phyloP scores from a whole-genome alignment of 1,140 invertebrate genomes.

The Rhyzopertha dominica region DNA sequence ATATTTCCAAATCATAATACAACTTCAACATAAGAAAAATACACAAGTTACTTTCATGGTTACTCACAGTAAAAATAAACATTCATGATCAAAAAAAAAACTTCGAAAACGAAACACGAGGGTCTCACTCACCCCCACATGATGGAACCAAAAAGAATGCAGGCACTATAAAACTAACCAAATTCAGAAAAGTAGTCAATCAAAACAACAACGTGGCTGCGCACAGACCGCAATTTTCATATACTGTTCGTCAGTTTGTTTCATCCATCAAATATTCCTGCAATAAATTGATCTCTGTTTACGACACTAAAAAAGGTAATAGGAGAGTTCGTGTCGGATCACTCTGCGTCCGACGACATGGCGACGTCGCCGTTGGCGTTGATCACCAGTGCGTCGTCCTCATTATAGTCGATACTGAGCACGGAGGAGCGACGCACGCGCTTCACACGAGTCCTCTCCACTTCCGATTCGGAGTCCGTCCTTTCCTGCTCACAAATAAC shows the following conservation, averaged over 20 bases:
- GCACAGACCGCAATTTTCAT: slow-evolving; percentile 35
- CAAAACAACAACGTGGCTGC: too few species aligned
- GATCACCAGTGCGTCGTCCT: slow-evolving; percentile 54
- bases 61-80: too few species aligned
- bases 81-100: too few species aligned
- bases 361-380: slow-evolving; percentile 53
- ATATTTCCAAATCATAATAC: too few species aligned
- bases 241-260: slow-evolving; percentile 41
- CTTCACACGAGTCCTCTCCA: slow-evolving; percentile 49
- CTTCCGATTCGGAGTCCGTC: slow-evolving; percentile 49
- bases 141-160: too few species aligned
- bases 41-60: too few species aligned
- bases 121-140: too few species aligned
- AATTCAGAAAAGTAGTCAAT: too few species aligned
- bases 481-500: slow-evolving; percentile 39
- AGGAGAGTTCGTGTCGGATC: slow-evolving; percentile 22
- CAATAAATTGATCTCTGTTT: slow-evolving; percentile 5
- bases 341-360: slow-evolving; percentile 44
- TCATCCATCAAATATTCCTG: slow-evolving; percentile 17
- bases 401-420: slow-evolving; percentile 66
- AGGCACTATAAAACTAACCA: too few species aligned
- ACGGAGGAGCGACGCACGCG: slow-evolving; percentile 64
- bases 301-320: slow-evolving; percentile 21
- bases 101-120: too few species aligned
- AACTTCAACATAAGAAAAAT: too few species aligned